Evolutionary conservation across 2,113 vertebrate genomes (phyloP).

Genomic region (Equus przewalskii): DNA sequence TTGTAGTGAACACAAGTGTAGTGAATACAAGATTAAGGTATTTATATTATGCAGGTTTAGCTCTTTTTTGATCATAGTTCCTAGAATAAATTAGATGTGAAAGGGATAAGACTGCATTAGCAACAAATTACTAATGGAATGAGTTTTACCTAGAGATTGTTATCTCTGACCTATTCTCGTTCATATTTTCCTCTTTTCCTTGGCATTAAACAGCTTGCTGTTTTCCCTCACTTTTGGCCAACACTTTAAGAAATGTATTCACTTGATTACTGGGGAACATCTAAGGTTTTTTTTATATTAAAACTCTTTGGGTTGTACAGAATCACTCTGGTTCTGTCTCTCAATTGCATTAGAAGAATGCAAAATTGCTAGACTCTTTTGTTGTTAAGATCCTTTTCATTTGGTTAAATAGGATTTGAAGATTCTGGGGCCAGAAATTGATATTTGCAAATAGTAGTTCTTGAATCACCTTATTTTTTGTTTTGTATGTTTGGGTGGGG

Average conservation of each 20-base stretch:
- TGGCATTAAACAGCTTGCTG: slow-evolving; percentile 61
- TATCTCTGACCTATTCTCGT: slow-evolving; percentile 39
- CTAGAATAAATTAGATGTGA: slow-evolving; percentile 13
- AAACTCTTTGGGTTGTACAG: slow-evolving; percentile 61
- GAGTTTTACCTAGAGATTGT: not conserved
- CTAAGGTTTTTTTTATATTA: slow-evolving; percentile 11
- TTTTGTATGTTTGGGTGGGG: slow-evolving; percentile 77
- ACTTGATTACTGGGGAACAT: slow-evolving; percentile 76
- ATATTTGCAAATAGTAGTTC: slow-evolving; percentile 79
- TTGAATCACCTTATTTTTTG: slow-evolving; percentile 76
- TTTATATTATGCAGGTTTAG: slow-evolving; percentile 50
- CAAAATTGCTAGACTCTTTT: slow-evolving; percentile 78
- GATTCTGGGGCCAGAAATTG: slow-evolving; percentile 69
- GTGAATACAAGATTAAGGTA: not conserved
- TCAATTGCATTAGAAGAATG: slow-evolving; percentile 76
- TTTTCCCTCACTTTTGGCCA: slow-evolving; percentile 61
- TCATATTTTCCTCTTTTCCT: slow-evolving; percentile 63
- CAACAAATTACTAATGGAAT: slow-evolving; percentile 2
- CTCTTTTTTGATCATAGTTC: slow-evolving; percentile 14
- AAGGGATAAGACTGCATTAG: not conserved
- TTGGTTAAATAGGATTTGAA: slow-evolving; percentile 66
- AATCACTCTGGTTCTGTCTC: slow-evolving; percentile 59
- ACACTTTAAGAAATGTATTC: slow-evolving; percentile 3
- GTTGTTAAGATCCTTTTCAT: slow-evolving; percentile 68
- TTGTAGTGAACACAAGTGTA: not conserved